These are phyloP conservation scores for Phenganax stokvisi DNA, from an alignment of 92 coral and sea anemone genomes.

Conservation along the genomic window DNA sequence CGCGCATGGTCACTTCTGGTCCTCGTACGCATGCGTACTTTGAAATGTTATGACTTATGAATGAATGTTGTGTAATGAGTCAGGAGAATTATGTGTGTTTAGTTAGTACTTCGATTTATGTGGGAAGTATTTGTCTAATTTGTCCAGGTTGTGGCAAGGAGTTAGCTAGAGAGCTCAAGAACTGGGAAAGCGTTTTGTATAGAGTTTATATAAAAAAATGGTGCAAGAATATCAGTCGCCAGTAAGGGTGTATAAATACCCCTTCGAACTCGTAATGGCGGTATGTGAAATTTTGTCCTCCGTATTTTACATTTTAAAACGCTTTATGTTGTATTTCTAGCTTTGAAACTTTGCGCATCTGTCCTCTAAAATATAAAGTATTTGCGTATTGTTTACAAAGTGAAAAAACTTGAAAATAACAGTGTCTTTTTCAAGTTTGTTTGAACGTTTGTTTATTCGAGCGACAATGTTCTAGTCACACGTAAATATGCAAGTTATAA, in stretches of 20 bases:
- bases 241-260: constrained; percentile 95
- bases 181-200: background rate
- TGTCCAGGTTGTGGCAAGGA: background rate
- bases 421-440: background rate
- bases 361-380: background rate
- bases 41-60: background rate
- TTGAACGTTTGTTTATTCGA: background rate
- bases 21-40: background rate
- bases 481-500: background rate
- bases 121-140: background rate
- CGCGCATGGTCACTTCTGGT: background rate
- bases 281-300: constrained; percentile 44
- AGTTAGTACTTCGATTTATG: background rate
- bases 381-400: background rate
- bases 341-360: background rate
- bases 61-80: background rate
- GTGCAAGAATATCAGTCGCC: constrained; percentile 99
- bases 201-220: constrained; percentile 42
- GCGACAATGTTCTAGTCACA: background rate
- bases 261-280: constrained; percentile 98
- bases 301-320: background rate
- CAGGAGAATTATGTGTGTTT: background rate
- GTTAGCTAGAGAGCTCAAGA: background rate
- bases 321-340: background rate
- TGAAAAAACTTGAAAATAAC: background rate